phyloP scores from a whole-genome alignment of 1,140 invertebrate genomes.

The Ips nitidus region DNA sequence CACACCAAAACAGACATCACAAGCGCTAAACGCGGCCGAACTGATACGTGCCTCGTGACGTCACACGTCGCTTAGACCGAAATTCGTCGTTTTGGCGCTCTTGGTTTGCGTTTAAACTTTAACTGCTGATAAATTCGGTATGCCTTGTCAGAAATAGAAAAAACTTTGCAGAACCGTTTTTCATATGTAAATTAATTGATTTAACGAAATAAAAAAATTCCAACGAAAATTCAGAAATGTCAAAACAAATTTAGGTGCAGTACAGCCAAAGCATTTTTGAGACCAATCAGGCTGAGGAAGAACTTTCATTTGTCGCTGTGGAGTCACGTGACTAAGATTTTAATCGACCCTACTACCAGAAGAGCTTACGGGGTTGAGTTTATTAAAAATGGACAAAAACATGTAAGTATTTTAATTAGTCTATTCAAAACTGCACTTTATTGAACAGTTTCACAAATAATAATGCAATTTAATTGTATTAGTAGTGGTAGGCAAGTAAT shows the following conservation, averaged over 20 bases:
- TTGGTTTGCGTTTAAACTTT: background rate
- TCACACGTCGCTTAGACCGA: no score
- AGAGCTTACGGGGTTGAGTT: slow-evolving; percentile 78
- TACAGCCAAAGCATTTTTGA: slow-evolving; percentile 76
- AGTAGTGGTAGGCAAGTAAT: no score
- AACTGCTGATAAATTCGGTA: background rate
- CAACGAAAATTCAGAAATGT: background rate
- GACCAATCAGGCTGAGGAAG: slow-evolving; percentile 69
- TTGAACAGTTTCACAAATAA: no score
- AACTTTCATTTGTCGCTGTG: slow-evolving; percentile 77
- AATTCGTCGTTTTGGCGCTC: background rate
- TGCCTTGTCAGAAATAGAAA: no score
- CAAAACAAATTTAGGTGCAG: slow-evolving; percentile 57
- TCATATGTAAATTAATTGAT: no score
- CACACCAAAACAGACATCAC: no score
- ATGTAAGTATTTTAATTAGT: slow-evolving; percentile 50
- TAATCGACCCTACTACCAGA: slow-evolving; percentile 70
- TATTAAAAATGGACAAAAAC: slow-evolving; percentile 64
- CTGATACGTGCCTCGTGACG: no score
- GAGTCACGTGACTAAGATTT: slow-evolving; percentile 73
- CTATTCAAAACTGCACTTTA: background rate
- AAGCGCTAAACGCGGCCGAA: no score
- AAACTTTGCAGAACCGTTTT: background rate
- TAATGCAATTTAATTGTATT: no score
- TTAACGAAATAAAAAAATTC: no score